Percentiles rank a stretch among this genome's conserved stretches.
phyloP scores from a whole-genome alignment of 2,888 invertebrate genomes.

The Xiphydria camelus region DNA sequence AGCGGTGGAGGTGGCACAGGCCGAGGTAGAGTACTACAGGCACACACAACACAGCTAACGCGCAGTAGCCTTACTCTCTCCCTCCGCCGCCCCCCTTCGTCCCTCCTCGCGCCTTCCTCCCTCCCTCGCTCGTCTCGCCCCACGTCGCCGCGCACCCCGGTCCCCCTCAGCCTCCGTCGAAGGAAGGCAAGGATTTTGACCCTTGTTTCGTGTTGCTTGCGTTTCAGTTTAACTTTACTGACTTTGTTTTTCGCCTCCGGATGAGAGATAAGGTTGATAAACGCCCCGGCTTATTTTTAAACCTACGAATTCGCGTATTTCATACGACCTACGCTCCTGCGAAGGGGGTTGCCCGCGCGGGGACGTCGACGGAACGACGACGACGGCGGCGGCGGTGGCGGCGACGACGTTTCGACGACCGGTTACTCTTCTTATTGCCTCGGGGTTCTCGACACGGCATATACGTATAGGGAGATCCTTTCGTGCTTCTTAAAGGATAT shows the following conservation, averaged over 20 bases:
- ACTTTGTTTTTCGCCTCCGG: conserved; percentile 52
- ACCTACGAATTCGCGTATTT: conserved; percentile 20
- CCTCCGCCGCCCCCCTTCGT: conserved; percentile 21
- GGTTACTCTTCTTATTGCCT: conserved; percentile 40
- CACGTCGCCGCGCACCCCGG: not conserved
- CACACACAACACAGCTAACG: conserved; percentile 55
- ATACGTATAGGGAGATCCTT: no score
- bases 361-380: no score
- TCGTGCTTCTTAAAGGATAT: no score
- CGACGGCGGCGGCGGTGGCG: no score
- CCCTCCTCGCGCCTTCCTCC: conserved; percentile 15
- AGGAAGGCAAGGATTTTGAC: conserved; percentile 58
- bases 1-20: conserved; percentile 48
- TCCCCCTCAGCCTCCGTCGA: conserved; percentile 38
- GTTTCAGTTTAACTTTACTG: conserved; percentile 51
- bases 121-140: conserved; percentile 7
- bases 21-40: conserved; percentile 51
- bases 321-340: conserved; percentile 23
- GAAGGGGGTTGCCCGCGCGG: conserved; percentile 11
- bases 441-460: conserved; percentile 40
- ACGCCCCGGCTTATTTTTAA: conserved; percentile 30
- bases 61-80: conserved; percentile 50
- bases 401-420: conserved; percentile 34
- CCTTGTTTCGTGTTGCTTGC: conserved; percentile 56
- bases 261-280: conserved; percentile 49